Evolutionary conservation across 2,113 vertebrate species (phyloP).

Genomic region (Syngnathus typhle): DNA sequence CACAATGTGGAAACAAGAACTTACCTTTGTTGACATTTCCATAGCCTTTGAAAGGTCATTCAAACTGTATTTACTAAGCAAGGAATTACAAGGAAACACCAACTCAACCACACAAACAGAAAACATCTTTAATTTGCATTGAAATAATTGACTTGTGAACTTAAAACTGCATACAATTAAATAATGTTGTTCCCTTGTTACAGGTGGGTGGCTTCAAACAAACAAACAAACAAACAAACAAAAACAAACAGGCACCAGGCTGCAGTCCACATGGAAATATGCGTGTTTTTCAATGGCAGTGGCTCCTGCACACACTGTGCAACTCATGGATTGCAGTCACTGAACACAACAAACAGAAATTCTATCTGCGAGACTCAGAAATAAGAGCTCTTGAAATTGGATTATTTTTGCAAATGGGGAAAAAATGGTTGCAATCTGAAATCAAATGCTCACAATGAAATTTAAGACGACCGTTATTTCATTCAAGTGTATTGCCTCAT

Average conservation of each 20-base stretch:
- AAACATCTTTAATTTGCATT: constrained; percentile 49
- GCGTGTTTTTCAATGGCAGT: constrained; percentile 4
- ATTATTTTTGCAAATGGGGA: background rate
- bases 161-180: constrained; percentile 16
- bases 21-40: constrained; percentile 26
- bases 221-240: too few relatives aligned
- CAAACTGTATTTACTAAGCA: background rate
- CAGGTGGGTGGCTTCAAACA: background rate
- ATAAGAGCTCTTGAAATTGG: background rate
- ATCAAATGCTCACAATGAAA: too few relatives aligned
- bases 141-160: constrained; percentile 25
- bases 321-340: background rate
- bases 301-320: background rate
- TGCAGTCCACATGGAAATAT: constrained; percentile 3
- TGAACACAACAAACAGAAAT: background rate
- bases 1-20: constrained; percentile 5
- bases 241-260: background rate
- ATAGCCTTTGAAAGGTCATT: background rate
- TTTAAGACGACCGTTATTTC: background rate
- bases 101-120: constrained; percentile 36
- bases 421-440: too few relatives aligned
- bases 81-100: background rate
- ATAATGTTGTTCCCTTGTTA: background rate
- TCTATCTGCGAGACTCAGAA: background rate
- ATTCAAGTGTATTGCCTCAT: background rate